Base-by-base conservation (phyloP, 2,113 vertebrate genomes). In the Phainopepla nitens region DNA sequence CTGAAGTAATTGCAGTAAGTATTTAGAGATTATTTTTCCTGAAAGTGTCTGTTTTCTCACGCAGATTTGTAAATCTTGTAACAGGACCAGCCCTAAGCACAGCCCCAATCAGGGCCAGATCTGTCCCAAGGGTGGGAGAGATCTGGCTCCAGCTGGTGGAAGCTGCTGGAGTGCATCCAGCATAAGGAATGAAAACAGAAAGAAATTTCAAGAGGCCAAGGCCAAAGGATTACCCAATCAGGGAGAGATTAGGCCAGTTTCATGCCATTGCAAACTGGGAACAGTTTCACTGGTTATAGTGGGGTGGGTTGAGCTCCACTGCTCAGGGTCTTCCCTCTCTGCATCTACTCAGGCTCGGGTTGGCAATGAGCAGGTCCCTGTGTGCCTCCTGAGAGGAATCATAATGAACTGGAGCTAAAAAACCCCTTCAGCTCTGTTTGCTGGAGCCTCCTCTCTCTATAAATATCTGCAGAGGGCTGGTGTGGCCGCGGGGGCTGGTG, bases 401-500 rank as follows among this genome's bases (percentile, higher is more conserved):
- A 25, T 3, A 11, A 68, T 1, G 10, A 66, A 27, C 15, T 10
- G 1, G 28, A 70, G 39, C 13, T 91, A 39, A 64, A 93, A 86
- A 80, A 33, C 21, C 7, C 49, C 62, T 54, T 41, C 10, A 5
- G 29, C 17, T 60, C 35, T 29, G 50, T 2, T 19, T 25, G 25
- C 71, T 82, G 76, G 23, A 28, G 2, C 10, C 3, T 36, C 21
- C 10, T 22, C 41, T 47, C n/a, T 60, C 79, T 76, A 60, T 20
- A 85, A 95, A 65, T 45, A 89, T 54, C 68, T 11, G 31, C 79
- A 27, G 6, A 11, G 18, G 68, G 71, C 82, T 0, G 6, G 4
- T 6, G 23, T 41, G 65, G 50, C 60, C 0, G 3, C 2, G 1
- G 78, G 35, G 8, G 53, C 62, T 0, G 2, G 15, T 47, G 69